Percentiles rank a stretch among this genome's conserved stretches.
phyloP scores from a whole-genome alignment of 2,113 vertebrate genomes.

The Phaethon lepturus region DNA sequence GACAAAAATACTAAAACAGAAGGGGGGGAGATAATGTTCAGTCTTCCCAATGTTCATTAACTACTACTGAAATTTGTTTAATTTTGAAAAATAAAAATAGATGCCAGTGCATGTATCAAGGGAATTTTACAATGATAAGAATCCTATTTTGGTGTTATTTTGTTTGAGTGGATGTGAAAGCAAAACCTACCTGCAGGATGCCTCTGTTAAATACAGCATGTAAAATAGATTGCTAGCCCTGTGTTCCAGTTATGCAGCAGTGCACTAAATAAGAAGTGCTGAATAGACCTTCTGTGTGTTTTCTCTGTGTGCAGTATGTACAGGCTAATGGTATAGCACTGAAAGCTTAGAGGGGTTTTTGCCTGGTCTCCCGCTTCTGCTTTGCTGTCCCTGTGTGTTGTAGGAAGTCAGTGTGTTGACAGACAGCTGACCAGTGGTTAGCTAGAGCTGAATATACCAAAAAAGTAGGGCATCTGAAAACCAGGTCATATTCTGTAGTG shows the following conservation, averaged over 20 bases:
- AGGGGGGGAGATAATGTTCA: background rate
- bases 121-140: background rate
- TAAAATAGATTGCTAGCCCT: background rate
- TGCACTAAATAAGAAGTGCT: background rate
- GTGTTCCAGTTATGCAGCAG: background rate
- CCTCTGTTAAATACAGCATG: background rate
- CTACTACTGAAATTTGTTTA: background rate
- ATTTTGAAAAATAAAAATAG: background rate
- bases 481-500: slow-evolving; percentile 8
- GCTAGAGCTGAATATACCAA: background rate
- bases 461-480: slow-evolving; percentile 57
- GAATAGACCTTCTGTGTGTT: background rate
- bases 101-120: background rate
- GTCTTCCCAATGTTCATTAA: background rate
- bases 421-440: background rate
- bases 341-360: background rate
- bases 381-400: background rate
- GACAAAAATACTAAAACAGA: background rate
- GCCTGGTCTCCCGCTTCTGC: background rate
- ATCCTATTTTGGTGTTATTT: background rate
- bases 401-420: background rate
- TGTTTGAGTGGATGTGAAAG: background rate
- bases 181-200: background rate
- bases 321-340: background rate
- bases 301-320: background rate